A percentile compares a stretch with the other conserved stretches of the same genome.
These are phyloP conservation scores for Charaxes varanes DNA, from an alignment of 1,140 invertebrate genomes.

Conservation along the genomic window DNA sequence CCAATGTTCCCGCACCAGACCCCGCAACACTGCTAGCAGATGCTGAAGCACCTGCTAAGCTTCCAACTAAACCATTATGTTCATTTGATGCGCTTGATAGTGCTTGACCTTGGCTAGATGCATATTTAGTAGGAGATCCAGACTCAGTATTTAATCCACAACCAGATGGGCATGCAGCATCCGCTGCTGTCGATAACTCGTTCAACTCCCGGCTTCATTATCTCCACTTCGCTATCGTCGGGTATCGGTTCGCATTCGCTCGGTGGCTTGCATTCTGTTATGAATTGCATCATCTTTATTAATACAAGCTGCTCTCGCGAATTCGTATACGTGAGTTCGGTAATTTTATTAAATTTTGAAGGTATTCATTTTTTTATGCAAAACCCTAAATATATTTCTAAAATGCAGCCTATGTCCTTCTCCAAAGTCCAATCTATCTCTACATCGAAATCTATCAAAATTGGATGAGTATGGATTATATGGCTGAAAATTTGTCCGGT, in stretches of 20 bases:
- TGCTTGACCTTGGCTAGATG: constrained; percentile 3
- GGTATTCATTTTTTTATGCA: no score
- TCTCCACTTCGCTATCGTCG: constrained; percentile 49
- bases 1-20: constrained; percentile 30
- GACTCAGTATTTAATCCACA: constrained; percentile 20
- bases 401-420: no score
- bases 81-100: constrained; percentile 2
- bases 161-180: constrained; percentile 79
- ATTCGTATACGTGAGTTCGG: no score
- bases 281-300: no score
- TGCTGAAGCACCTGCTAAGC: constrained; percentile 33
- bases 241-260: constrained; percentile 77
- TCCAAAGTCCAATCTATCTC: no score
- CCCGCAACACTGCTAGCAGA: constrained; percentile 38
- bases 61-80: constrained; percentile 12
- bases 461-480: no score
- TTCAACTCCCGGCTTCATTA: constrained; percentile 77
- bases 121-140: not conserved
- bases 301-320: no score
- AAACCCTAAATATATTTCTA: no score
- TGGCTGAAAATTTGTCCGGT: no score
- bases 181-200: constrained; percentile 75
- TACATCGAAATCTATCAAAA: no score
- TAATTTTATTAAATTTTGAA: no score
- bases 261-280: constrained; percentile 79